Evolutionary conservation across 2,888 invertebrate genomes (phyloP).

Genomic region (Chouioia cunea): DNA sequence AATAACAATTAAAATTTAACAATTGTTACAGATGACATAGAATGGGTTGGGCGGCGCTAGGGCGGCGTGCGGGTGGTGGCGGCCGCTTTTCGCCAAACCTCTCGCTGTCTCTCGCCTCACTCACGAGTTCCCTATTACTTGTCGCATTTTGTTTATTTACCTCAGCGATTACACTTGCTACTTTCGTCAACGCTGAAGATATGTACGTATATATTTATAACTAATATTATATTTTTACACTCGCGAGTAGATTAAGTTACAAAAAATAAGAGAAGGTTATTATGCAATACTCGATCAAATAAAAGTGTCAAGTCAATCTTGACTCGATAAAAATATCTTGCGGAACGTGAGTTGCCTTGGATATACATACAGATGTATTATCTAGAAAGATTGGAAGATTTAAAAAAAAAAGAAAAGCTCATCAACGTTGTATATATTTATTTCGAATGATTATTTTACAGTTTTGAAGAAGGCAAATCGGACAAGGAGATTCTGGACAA

Average conservation of each 20-base stretch:
- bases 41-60: conserved; percentile 91
- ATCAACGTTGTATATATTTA: too few relatives aligned
- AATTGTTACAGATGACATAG: conserved; percentile 85
- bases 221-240: background rate
- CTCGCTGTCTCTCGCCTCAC: conserved; percentile 68
- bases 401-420: too few relatives aligned
- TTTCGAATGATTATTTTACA: too few relatives aligned
- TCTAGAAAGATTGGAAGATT: too few relatives aligned
- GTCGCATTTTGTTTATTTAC: conserved; percentile 64
- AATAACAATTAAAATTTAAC: background rate
- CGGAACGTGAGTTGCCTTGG: too few relatives aligned
- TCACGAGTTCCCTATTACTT: conserved; percentile 64
- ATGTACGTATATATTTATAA: conserved; percentile 62
- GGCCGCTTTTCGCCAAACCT: conserved; percentile 67
- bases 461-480: conserved; percentile 91
- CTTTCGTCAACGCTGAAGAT: conserved; percentile 65
- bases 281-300: too few relatives aligned
- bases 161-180: conserved; percentile 64
- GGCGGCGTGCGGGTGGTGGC: conserved; percentile 73
- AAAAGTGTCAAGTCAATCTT: too few relatives aligned
- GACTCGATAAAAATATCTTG: too few relatives aligned
- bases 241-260: too few relatives aligned
- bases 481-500: conserved; percentile 94
- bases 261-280: too few relatives aligned
- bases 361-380: too few relatives aligned